Conservation (phyloP, 2,888 invertebrate species). For the Pristionchus arcanus region DNA sequence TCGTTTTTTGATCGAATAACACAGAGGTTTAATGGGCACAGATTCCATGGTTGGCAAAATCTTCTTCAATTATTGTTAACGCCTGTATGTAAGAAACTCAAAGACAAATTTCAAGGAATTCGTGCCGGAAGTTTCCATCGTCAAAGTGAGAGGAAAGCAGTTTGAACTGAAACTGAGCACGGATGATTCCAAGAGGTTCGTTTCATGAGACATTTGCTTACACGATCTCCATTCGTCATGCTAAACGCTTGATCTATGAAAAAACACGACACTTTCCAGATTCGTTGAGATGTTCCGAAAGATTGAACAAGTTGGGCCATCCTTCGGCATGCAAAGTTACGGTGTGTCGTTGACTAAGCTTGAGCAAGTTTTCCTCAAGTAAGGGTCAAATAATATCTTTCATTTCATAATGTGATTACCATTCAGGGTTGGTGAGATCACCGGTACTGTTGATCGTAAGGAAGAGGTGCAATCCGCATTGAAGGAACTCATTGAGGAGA, state of each 20-base stretch:
- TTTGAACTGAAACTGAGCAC: slow-evolving; percentile 64
- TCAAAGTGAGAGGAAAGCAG: slow-evolving; percentile 60
- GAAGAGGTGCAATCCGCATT: background rate
- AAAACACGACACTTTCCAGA: slow-evolving; percentile 56
- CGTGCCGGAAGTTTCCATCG: background rate
- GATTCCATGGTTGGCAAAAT: too few species aligned
- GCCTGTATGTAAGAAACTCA: background rate
- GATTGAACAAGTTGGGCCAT: slow-evolving; percentile 65
- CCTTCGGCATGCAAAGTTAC: slow-evolving; percentile 64
- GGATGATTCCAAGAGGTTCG: slow-evolving; percentile 33
- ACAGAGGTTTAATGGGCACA: too few species aligned
- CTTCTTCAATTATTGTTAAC: too few species aligned
- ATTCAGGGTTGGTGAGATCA: slow-evolving; percentile 34
- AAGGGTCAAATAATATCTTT: background rate
- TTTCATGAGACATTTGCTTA: too few species aligned
- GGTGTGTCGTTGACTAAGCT: slow-evolving; percentile 73
- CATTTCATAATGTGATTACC: background rate
- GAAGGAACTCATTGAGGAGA: slow-evolving; percentile 24
- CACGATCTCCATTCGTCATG: too few species aligned
- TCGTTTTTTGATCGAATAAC: too few species aligned
- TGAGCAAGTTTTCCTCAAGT: slow-evolving; percentile 75
- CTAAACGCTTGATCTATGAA: too few species aligned
- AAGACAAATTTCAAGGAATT: background rate
- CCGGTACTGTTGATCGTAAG: background rate
- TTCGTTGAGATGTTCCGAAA: slow-evolving; percentile 69